Base-by-base conservation (phyloP, 2,113 vertebrate genomes). In the Gallinago paraguaiae region DNA sequence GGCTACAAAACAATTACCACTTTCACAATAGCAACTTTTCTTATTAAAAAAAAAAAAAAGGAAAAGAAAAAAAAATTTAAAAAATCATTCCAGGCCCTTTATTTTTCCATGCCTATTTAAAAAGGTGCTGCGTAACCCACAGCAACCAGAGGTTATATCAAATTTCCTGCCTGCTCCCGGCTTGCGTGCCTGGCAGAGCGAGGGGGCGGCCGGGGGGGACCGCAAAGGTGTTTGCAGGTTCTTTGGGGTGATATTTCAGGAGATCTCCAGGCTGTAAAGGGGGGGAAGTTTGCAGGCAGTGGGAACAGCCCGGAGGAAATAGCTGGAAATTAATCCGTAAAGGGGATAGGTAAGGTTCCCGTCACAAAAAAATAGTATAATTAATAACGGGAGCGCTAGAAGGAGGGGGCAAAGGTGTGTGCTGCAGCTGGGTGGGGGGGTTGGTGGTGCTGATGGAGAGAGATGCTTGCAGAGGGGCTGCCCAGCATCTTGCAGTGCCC, bases 51-150 rank as follows among this genome's bases (percentile, higher is more conserved):
- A 30, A 10, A 70, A 60, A 27, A 33, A 33, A 13, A 85, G 72
- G 59, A 25, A 43, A 39, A 63, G 39, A 25, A 67, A 67, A 46
- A 39, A 28, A 48, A 67, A 63, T 18, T 17, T 24, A 24, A 54
- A 39, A 30, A 67, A 46, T 15, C 43, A 84, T 69, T 67, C 87
- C 69, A 67, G 45, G 59, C 56, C 53, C 64, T 90, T 90, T 90
- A 48, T 93, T 96, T 96, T 96, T 94, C 94, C 95, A 78, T 78
- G 60, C 37, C 72, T 88, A 63, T 92, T 82, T n/a, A 30, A 89
- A 88, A 86, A 81, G 88, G 79, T 77, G 63, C 92, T 22, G 25
- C 0, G 71, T 64, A 86, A 94, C 92, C 82, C 92, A 88, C 60
- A 80, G 91, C 82, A 92, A 90, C 88, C 78, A 89, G 86, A 60